Percentiles rank a stretch among this genome's conserved stretches.
These are phyloP conservation scores for Drosophila seguyi DNA, from an alignment of 1,140 invertebrate genomes.

Conservation along the genomic window DNA sequence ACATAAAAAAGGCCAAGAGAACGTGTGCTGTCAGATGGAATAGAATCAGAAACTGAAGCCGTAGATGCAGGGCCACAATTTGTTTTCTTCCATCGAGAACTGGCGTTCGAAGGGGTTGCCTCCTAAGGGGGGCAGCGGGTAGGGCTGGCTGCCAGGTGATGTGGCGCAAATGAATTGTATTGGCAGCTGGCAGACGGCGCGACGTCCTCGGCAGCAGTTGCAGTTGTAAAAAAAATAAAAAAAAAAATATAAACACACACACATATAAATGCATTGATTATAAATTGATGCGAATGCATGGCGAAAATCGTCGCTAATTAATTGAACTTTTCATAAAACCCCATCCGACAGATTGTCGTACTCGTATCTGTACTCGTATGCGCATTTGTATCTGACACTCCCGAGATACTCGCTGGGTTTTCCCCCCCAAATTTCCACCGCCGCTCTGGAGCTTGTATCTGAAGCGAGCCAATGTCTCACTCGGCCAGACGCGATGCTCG, in stretches of 20 bases:
- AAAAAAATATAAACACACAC: slow-evolving; percentile 2
- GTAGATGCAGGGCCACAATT: slow-evolving; percentile 53
- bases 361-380: slow-evolving; percentile 48
- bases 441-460: slow-evolving; percentile 37
- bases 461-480: slow-evolving; percentile 62
- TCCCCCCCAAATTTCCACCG: slow-evolving; percentile 19
- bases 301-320: slow-evolving; percentile 71
- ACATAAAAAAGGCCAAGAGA: slow-evolving; percentile 61
- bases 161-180: slow-evolving; percentile 78
- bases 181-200: slow-evolving; percentile 73
- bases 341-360: slow-evolving; percentile 47
- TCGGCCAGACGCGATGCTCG: slow-evolving; percentile 38
- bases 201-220: slow-evolving; percentile 36
- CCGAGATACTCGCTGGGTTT: slow-evolving; percentile 54
- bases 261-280: slow-evolving; percentile 61
- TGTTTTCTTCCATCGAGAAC: slow-evolving; percentile 60
- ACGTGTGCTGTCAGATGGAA: slow-evolving; percentile 54
- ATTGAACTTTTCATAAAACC: slow-evolving; percentile 78
- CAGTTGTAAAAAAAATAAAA: slow-evolving; percentile 12
- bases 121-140: slow-evolving; percentile 16
- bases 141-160: slow-evolving; percentile 45
- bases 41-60: slow-evolving; percentile 19
- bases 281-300: slow-evolving; percentile 63
- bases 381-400: slow-evolving; percentile 62
- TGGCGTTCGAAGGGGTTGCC: slow-evolving; percentile 1